Evolutionary conservation across 2,113 vertebrate species (phyloP).

Genomic region (Pseudorasbora parva): DNA sequence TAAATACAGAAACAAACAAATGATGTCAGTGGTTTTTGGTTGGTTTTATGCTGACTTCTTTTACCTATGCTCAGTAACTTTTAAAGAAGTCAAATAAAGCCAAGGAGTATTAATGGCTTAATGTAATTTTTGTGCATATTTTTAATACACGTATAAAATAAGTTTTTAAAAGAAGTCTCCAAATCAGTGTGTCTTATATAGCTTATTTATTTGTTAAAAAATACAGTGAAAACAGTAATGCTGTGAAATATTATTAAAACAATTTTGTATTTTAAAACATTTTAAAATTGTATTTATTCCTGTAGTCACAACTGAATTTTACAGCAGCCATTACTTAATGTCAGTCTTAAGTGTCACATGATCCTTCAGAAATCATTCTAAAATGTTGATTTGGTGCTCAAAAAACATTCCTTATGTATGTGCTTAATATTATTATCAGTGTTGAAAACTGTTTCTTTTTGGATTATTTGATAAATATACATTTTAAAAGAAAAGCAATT

Average conservation of each 20-base stretch:
- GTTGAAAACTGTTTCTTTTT: too few species aligned
- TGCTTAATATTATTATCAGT: too few species aligned
- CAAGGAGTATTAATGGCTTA: background rate
- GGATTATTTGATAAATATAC: too few species aligned
- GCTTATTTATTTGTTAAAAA: too few species aligned
- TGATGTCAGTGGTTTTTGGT: background rate
- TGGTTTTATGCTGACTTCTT: background rate
- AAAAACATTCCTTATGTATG: background rate
- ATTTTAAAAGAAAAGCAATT: too few species aligned
- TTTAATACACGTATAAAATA: too few species aligned
- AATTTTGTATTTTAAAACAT: background rate
- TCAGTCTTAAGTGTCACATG: background rate
- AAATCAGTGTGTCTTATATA: background rate
- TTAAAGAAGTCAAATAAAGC: background rate
- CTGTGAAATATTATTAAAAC: too few species aligned
- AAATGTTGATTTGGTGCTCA: background rate
- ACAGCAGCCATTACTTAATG: background rate
- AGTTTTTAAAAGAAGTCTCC: background rate
- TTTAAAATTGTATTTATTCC: background rate
- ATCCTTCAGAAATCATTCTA: background rate
- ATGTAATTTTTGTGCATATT: background rate
- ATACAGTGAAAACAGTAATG: background rate
- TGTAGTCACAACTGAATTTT: background rate
- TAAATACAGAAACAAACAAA: conserved; percentile 25
- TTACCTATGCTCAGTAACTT: background rate